These are phyloP conservation scores for Tuberolachnus salignus DNA, from an alignment of 2,888 invertebrate species.

Conservation along the genomic window DNA sequence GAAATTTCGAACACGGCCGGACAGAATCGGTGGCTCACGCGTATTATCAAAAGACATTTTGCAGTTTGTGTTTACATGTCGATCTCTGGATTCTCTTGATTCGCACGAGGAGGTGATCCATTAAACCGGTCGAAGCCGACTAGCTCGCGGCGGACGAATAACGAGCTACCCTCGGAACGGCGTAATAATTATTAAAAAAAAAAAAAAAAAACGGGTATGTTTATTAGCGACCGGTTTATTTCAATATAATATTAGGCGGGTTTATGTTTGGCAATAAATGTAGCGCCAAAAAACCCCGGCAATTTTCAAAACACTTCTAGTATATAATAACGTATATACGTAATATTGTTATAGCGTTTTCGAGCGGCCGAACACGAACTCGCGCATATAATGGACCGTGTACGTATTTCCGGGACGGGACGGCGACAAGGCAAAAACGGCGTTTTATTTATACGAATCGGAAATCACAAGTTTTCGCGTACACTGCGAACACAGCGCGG, in stretches of 20 bases:
- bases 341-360: conserved; percentile 30
- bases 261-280: neutral
- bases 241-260: neutral
- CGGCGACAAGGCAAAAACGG: neutral
- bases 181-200: too few relatives aligned
- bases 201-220: too few relatives aligned
- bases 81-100: too few relatives aligned
- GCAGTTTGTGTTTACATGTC: too few relatives aligned
- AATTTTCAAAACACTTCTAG: too few relatives aligned
- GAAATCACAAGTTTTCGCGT: conserved; percentile 36
- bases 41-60: too few relatives aligned
- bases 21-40: too few relatives aligned
- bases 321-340: neutral
- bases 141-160: neutral
- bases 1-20: too few relatives aligned
- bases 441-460: conserved; percentile 49
- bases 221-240: neutral
- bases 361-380: neutral
- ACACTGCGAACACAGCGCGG: neutral
- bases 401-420: conserved; percentile 31
- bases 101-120: too few relatives aligned
- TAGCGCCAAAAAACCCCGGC: neutral
- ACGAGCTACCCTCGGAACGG: neutral
- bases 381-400: conserved; percentile 9
- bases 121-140: too few relatives aligned